Conservation (phyloP, 2,113 vertebrate genomes). For the Malurus elegans region DNA sequence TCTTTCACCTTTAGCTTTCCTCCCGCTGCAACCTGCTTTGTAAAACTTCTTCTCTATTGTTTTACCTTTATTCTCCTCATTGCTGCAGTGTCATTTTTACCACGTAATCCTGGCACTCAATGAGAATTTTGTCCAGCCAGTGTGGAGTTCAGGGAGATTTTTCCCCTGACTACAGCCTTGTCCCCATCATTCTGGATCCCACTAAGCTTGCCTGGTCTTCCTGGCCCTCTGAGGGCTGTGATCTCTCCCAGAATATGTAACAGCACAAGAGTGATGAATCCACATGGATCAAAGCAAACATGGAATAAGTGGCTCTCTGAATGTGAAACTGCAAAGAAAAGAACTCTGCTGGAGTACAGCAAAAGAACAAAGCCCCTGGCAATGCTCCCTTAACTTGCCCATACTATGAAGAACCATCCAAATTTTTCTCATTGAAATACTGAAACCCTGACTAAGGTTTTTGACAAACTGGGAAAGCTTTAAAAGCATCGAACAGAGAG, state of each 20-base stretch:
- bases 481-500: not conserved
- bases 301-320: not conserved
- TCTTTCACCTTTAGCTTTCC: not conserved
- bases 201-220: not conserved
- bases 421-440: not conserved
- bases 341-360: not conserved
- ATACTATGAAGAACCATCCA: not conserved
- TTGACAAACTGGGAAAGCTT: not conserved
- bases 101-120: not conserved
- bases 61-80: not conserved
- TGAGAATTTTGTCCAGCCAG: not conserved
- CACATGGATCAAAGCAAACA: not conserved
- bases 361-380: not conserved
- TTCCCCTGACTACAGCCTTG: not conserved
- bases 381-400: not conserved
- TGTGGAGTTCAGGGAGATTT: not conserved
- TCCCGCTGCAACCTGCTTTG: not conserved
- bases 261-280: not conserved
- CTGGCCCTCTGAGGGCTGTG: not conserved
- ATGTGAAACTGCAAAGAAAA: not conserved
- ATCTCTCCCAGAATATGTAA: not conserved
- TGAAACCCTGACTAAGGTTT: not conserved
- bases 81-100: not conserved
- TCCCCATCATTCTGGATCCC: not conserved
- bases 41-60: not conserved